Evolutionary conservation across 2,888 invertebrate genomes (phyloP), one percentile per base, ranked within the genome.

Genomic region (Acleris cristana): DNA sequence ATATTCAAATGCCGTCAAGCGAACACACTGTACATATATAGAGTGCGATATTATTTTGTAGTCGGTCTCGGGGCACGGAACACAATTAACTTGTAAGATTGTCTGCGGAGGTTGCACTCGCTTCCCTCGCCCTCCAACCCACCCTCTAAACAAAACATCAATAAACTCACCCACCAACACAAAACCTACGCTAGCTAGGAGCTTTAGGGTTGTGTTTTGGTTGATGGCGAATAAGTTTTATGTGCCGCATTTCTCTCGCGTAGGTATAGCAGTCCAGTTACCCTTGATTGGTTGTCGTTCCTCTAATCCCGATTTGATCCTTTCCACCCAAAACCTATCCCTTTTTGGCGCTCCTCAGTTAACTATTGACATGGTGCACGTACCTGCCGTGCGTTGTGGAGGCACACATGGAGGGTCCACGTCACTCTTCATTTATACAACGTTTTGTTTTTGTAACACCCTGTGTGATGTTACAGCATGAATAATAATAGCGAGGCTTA

Each of bases 261-360:
- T 92, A 92, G 92, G 90, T 92, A 92, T 90, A 92, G 82, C 89
- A 89, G 93, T 93, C 93, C 93, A 92, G 93, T 93, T 93, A 93
- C 92, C 92, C 94, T 94, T 95, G 95, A 95, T 95, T 95, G 94
- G 94, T 94, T 94, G 94, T 94, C 94, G 94, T 94, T 94, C 92
- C 91, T 93, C 94, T 95, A 95, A 95, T 95, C 94, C 94, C 93
- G 90, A 93, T 94, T 94, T 94, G 94, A 95, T 94, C 94, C 94
- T 91, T 93, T 93, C 94, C 93, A 93, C 93, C 94, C 89, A 86
- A 89, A 89, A 91, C 88, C 87, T 89, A 88, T 94, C 93, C 93
- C 92, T 92, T 92, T 90, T 89, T 82, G 83, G 64, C 83, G 86
- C 83, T 80, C 81, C 84, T 86, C 83, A 84, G 86, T 88, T 90